A percentile compares a stretch with the other conserved stretches of the same genome.
phyloP scores from a whole-genome alignment of 2,113 vertebrate genomes.

The Ptyas mucosa region DNA sequence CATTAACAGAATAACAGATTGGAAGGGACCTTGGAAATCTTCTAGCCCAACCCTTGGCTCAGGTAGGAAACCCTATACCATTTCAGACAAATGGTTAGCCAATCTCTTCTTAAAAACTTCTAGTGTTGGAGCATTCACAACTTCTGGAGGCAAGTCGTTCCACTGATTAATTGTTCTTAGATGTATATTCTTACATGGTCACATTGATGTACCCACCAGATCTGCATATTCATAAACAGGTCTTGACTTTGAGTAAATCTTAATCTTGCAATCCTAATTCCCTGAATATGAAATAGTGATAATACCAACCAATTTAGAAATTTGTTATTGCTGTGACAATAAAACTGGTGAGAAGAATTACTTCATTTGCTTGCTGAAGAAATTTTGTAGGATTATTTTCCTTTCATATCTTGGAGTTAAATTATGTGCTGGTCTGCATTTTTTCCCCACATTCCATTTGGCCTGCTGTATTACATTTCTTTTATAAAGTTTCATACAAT shows the following conservation, averaged over 20 bases:
- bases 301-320: neutral
- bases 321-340: neutral
- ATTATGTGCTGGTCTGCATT: neutral
- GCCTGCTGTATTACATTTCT: neutral
- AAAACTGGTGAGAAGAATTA: neutral
- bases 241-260: neutral
- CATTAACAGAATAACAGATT: no score
- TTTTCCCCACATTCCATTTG: neutral
- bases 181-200: neutral
- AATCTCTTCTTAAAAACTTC: no score
- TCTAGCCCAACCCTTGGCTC: no score
- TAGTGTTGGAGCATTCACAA: no score
- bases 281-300: neutral
- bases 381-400: neutral
- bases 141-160: no score
- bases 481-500: neutral
- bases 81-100: no score
- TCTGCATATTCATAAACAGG: neutral
- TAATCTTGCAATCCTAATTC: neutral
- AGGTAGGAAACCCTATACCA: no score
- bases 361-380: neutral
- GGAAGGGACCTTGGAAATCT: no score
- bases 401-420: neutral
- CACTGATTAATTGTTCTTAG: neutral
- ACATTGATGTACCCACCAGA: neutral